A percentile compares a stretch with the other conserved stretches of the same genome.
Evolutionary conservation across 2,888 invertebrate species (phyloP).

Genomic region (Neocrepidodera transversa): DNA sequence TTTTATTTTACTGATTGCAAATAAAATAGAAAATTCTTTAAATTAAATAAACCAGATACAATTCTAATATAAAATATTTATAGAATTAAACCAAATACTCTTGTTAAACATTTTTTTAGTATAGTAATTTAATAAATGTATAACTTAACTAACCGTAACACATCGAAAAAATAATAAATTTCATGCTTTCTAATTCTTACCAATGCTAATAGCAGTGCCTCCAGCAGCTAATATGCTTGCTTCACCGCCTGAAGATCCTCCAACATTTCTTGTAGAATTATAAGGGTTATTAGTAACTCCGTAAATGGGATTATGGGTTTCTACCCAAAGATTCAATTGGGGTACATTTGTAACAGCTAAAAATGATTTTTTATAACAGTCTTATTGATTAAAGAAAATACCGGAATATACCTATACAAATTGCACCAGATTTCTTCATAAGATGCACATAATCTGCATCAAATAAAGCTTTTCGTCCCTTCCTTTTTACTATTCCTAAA

Average conservation of each 20-base stretch:
- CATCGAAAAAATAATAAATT: no score
- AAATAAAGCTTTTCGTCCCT: slow-evolving; percentile 66
- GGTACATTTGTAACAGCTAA: slow-evolving; percentile 81
- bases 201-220: slow-evolving; percentile 84
- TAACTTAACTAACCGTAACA: no score
- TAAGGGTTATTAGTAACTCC: slow-evolving; percentile 94
- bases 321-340: slow-evolving; percentile 92
- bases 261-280: slow-evolving; percentile 81
- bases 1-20: no score
- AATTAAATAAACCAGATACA: no score
- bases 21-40: no score
- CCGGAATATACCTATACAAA: slow-evolving; percentile 71
- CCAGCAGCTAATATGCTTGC: slow-evolving; percentile 77
- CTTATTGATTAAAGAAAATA: background rate
- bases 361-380: background rate
- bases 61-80: no score
- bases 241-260: slow-evolving; percentile 94
- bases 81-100: no score
- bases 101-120: no score
- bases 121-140: no score
- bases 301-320: slow-evolving; percentile 86
- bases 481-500: slow-evolving; percentile 71
- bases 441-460: slow-evolving; percentile 82
- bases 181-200: no score
- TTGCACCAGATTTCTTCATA: slow-evolving; percentile 82